These are phyloP conservation scores for Perognathus longimembris DNA, from an alignment of 2,113 vertebrate genomes.

Conservation along the genomic window DNA sequence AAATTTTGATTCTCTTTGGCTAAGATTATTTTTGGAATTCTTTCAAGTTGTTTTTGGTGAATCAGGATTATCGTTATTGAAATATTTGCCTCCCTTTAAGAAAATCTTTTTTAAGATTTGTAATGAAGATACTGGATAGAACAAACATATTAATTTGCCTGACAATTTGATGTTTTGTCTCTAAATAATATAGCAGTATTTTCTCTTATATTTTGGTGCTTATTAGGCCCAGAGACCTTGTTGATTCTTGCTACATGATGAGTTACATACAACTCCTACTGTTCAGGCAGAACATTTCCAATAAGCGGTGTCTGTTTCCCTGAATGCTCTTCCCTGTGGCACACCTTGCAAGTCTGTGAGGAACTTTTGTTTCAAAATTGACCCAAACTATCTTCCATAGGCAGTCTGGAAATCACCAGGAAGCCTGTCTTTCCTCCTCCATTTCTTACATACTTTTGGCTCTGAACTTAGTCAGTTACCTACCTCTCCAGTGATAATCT, in stretches of 20 bases:
- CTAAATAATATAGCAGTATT: slow-evolving; percentile 10
- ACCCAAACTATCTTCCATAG: neutral
- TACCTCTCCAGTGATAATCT: neutral
- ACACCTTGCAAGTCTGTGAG: neutral
- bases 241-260: neutral
- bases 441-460: neutral
- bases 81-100: neutral
- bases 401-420: neutral
- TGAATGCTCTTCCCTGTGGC: neutral
- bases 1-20: neutral
- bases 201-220: neutral
- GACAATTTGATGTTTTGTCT: neutral
- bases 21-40: neutral
- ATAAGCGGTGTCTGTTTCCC: neutral
- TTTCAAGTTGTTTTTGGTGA: neutral
- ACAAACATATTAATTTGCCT: neutral
- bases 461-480: neutral
- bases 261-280: neutral
- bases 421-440: neutral
- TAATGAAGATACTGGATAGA: neutral
- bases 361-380: slow-evolving; percentile 23
- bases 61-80: neutral
- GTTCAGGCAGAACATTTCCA: neutral
- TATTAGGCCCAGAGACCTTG: neutral
- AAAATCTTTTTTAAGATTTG: neutral